Evolutionary conservation across 2,797 vertebrate species (phyloP), one percentile per base, ranked within the genome.

Genomic region (Gymnocypris eckloni): DNA sequence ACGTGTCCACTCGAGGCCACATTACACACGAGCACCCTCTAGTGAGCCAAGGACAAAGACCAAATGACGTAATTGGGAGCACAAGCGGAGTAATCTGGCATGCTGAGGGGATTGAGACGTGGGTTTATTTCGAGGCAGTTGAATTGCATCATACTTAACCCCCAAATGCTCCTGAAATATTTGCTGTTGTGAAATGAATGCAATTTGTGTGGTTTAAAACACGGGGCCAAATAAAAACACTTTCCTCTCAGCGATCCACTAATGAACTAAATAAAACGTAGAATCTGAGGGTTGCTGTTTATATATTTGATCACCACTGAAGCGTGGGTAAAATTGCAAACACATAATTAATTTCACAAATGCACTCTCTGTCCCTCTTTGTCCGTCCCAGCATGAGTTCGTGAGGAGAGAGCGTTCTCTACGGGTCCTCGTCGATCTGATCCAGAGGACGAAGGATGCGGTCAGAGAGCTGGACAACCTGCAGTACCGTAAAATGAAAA

Each of bases 361-460:
- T 25, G 18, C 11, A 4, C 52, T 25, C 37, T 48, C n/a, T 67
- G 43, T 18, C 59, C 33, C 20, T 41, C 16, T 75, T 39, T 88
- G 56, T 78, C 79, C 25, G 18, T 80, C 18, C 48, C 90, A 99
- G 98, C 98, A 99, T 86, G 97, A 98, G 50, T 99, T 99, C 93
- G 97, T 99, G 86, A 96, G 97, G 25, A 95, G 97, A 84, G 98
- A 99, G 25, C 95, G 96, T 22, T 96, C 98, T 0, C 91, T 93
- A 0, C 92, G 96, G 64, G 96, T 97, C 70, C 95, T 99, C 59
- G 93, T 97, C 72, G 98, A 99, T 92, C 97, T 99, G 90, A 99
- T 99, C 91, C 97, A 99, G 85, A 97, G 98, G 94, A 97, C 97
- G 6, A 97, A 97, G 90, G 97, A 97, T 85, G 97, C 97, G 0